phyloP scores from a whole-genome alignment of 2,797 vertebrate species.

The Lepilemur ruficaudatus region DNA sequence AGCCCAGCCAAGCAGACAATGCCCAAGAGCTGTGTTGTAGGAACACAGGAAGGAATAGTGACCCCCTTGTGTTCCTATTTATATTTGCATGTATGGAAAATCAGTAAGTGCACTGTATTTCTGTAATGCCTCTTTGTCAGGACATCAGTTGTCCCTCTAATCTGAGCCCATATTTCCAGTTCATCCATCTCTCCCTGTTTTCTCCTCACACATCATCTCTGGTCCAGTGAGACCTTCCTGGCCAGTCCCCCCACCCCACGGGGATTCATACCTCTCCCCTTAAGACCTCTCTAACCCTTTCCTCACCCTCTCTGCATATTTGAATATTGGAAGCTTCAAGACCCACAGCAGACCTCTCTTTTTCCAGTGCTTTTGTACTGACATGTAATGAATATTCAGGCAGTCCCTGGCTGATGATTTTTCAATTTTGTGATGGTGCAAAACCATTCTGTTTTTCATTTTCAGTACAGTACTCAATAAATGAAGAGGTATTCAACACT shows the following conservation, averaged over 20 bases:
- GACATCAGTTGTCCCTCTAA: not conserved
- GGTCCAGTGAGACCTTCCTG: not conserved
- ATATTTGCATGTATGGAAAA: not conserved
- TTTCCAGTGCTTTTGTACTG: not conserved
- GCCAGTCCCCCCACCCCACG: accelerated
- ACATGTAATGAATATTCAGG: not conserved
- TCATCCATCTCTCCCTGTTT: not conserved
- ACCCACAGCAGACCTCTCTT: not conserved
- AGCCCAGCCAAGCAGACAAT: not conserved
- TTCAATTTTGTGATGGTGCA: not conserved
- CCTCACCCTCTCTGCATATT: not conserved
- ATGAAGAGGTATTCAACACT: not conserved
- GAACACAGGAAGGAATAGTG: not conserved
- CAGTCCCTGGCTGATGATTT: not conserved
- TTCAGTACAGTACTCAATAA: not conserved
- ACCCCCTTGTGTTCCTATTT: not conserved
- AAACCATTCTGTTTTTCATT: not conserved
- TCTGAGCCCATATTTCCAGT: not conserved
- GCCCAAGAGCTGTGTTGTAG: not conserved
- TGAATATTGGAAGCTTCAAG: not conserved
- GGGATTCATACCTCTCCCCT: not conserved
- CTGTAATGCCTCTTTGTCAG: not conserved
- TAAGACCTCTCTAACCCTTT: not conserved
- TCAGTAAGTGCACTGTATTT: not conserved
- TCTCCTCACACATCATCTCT: not conserved